Conservation (phyloP, 2,888 invertebrate species). For the Stratiomys singularior region DNA sequence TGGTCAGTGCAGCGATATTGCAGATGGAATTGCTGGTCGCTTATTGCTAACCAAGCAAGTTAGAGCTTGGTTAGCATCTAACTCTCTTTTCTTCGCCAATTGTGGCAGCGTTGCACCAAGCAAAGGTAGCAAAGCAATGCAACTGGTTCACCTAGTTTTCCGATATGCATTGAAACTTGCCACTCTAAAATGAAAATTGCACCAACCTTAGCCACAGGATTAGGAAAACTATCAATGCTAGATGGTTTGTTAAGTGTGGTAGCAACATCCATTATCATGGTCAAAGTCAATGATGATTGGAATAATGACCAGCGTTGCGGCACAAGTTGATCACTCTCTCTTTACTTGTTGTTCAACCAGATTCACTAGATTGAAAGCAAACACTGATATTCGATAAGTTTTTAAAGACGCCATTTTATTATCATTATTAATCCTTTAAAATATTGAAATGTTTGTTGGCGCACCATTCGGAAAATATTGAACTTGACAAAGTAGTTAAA, state of each 20-base stretch:
- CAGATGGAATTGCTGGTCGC: constrained; percentile 12
- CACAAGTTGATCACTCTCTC: constrained; percentile 14
- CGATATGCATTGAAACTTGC: neutral
- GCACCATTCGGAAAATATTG: no score
- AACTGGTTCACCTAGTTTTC: constrained; percentile 52
- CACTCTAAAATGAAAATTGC: constrained; percentile 36
- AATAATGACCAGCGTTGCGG: constrained; percentile 23
- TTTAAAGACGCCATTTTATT: neutral
- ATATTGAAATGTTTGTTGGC: no score
- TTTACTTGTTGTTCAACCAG: neutral
- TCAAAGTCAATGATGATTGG: constrained; percentile 31
- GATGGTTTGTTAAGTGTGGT: constrained; percentile 1
- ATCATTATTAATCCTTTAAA: neutral
- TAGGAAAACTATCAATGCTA: neutral
- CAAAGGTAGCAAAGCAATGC: constrained; percentile 9
- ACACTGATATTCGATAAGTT: neutral
- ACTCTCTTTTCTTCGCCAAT: constrained; percentile 11
- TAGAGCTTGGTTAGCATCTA: neutral
- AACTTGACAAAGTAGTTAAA: no score
- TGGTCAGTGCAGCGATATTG: neutral
- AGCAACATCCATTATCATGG: constrained; percentile 12
- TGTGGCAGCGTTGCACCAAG: neutral
- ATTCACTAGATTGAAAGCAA: constrained; percentile 18
- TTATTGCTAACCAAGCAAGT: neutral
- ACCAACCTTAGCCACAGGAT: neutral